These are phyloP conservation scores for Heteropelma amictum DNA, from an alignment of 2,888 invertebrate genomes.

Conservation along the genomic window DNA sequence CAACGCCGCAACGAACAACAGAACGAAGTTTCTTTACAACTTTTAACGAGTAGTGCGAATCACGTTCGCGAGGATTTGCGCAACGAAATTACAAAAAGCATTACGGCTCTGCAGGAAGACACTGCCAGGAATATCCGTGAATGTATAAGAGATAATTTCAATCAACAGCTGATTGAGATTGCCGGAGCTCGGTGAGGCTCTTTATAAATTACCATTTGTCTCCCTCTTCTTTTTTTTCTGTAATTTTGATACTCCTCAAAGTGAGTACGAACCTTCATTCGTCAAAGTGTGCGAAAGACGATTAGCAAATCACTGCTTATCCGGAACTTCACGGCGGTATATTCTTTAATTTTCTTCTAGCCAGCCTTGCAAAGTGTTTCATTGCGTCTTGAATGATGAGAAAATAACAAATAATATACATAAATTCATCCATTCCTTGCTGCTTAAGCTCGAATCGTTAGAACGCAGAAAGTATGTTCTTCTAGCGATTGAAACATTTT, in stretches of 20 bases:
- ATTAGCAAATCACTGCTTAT: too few relatives aligned
- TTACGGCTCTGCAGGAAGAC: constrained; percentile 70
- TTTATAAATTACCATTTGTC: constrained; percentile 51
- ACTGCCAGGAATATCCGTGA: constrained; percentile 72
- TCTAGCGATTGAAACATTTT: too few relatives aligned
- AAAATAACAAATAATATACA: background rate
- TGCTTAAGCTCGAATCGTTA: too few relatives aligned
- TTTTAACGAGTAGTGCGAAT: constrained; percentile 58
- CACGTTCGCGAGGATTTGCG: constrained; percentile 72
- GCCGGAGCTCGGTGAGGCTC: constrained; percentile 70
- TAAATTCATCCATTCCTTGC: too few relatives aligned
- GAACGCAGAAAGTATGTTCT: too few relatives aligned
- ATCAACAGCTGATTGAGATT: constrained; percentile 73
- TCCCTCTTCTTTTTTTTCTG: too few relatives aligned
- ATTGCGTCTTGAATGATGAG: background rate
- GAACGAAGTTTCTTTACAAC: constrained; percentile 62
- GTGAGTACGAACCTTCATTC: too few relatives aligned
- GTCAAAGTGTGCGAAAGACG: too few relatives aligned
- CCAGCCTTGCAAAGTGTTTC: too few relatives aligned
- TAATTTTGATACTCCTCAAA: too few relatives aligned
- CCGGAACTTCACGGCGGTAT: too few relatives aligned
- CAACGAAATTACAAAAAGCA: constrained; percentile 68
- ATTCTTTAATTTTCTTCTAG: too few relatives aligned
- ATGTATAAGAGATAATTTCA: constrained; percentile 73
- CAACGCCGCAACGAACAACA: constrained; percentile 74